phyloP scores from a whole-genome alignment of 2,113 vertebrate genomes.

The Corydoras sp. region DNA sequence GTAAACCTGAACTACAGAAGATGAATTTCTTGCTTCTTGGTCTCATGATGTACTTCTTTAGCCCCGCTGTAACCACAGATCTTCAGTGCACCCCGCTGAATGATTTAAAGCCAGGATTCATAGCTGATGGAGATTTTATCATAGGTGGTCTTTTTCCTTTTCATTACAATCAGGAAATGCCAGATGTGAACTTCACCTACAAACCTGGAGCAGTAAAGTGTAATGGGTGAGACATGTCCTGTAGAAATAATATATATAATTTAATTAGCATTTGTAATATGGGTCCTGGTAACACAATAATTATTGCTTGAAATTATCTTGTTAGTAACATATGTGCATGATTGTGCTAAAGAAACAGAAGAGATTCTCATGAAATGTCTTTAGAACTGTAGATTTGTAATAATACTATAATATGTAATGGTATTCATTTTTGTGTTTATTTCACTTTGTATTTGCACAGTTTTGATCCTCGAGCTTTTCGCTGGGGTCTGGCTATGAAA shows the following conservation, averaged over 20 bases:
- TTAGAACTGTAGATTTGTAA: too few relatives aligned
- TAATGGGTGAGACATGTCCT: slow-evolving; percentile 39
- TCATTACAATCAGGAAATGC: slow-evolving; percentile 47
- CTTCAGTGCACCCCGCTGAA: slow-evolving; percentile 32
- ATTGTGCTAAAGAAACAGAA: too few relatives aligned
- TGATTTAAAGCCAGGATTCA: slow-evolving; percentile 41
- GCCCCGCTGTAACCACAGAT: neutral
- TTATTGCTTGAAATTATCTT: too few relatives aligned
- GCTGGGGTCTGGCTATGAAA: slow-evolving; percentile 42
- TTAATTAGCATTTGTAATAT: neutral
- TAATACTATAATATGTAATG: too few relatives aligned
- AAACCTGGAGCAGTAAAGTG: slow-evolving; percentile 39
- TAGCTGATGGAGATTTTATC: slow-evolving; percentile 41
- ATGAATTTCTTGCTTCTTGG: slow-evolving; percentile 32
- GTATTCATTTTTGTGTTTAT: neutral
- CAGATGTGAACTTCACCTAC: slow-evolving; percentile 39
- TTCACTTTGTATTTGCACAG: slow-evolving; percentile 23
- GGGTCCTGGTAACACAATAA: too few relatives aligned
- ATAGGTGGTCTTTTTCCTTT: slow-evolving; percentile 50
- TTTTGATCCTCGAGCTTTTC: slow-evolving; percentile 45
- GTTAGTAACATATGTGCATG: too few relatives aligned
- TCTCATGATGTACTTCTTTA: slow-evolving; percentile 16
- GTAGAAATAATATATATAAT: neutral
- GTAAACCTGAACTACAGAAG: neutral
- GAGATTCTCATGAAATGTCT: too few relatives aligned